Evolutionary conservation across 2,888 invertebrate species (phyloP), one percentile per base, ranked within the genome.

Genomic region (Syrista parreyssii): DNA sequence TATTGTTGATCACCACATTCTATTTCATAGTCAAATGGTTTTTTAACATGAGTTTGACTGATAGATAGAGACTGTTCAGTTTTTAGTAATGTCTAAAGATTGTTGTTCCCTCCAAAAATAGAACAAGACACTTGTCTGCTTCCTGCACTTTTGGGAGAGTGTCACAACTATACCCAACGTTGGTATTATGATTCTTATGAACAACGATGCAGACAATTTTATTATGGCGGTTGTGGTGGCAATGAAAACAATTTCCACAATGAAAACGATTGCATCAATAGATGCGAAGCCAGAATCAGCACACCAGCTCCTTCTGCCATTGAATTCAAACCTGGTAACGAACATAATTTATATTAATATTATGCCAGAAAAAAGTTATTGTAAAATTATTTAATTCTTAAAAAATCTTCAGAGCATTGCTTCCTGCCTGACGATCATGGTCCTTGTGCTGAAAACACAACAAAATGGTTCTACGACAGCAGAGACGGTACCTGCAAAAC

Each of bases 181-280:
- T 98, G 97, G 96, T 98, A 96, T 92, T 98, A 94, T 91, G 97
- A 98, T 89, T 95, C 96, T 0, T 93, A 93, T 85, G 94, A 95
- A 74, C 93, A 94, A 80, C 92, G 93, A 68, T 99, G 98, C 90
- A 92, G 94, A 76, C 95, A 95, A 87, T 98, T 98, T 92, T 95
- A 96, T 85, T 98, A 96, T 89, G 97, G 98, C 68, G 98, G 98
- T 75, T 98, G 98, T 89, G 96, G 95, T 31, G 98, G 98, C 36
- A 99, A 99, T 88, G 94, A 93, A 2, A 98, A 98, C 91, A 97
- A 97, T 92, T 98, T 98, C 92, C 89, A 89, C 12, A 93, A 94
- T 0, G 93, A 95, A 89, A 91, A 93, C 73, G 94, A 94, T 74
- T 98, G 97, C 85, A 90, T 93, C 81, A 92, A 92, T 73, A 93